Evolutionary conservation across 2,113 vertebrate genomes (phyloP).

Genomic region (Pao palembangensis): DNA sequence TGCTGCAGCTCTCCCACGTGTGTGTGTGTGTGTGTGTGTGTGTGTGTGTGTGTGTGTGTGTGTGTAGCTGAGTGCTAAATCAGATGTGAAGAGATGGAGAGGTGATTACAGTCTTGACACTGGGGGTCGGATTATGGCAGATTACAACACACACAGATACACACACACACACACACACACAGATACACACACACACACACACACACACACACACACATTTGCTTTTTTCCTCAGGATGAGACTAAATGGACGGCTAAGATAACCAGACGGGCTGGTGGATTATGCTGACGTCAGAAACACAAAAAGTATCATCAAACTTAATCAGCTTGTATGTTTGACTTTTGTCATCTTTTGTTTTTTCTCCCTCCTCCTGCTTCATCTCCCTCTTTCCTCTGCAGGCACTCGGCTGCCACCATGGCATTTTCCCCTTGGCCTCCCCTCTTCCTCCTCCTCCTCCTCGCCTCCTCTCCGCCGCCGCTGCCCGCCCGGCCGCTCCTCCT

Average conservation of each 20-base stretch:
- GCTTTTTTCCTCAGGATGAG: slow-evolving; percentile 17
- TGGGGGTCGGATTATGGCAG: slow-evolving; percentile 61
- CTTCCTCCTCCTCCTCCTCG: slow-evolving; percentile 58
- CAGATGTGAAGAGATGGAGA: slow-evolving; percentile 55
- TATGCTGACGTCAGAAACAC: slow-evolving; percentile 54
- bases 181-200: slow-evolving; percentile 18
- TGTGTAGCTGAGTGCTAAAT: slow-evolving; percentile 23
- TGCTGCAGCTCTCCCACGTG: too few relatives aligned
- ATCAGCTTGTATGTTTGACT: slow-evolving; percentile 34
- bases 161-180: slow-evolving; percentile 16
- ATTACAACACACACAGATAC: slow-evolving; percentile 50
- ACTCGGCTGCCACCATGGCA: slow-evolving; percentile 75
- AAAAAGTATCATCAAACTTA: slow-evolving; percentile 26
- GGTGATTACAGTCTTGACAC: slow-evolving; percentile 68
- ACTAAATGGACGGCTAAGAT: slow-evolving; percentile 45
- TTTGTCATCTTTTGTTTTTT: slow-evolving; percentile 14
- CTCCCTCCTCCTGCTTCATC: slow-evolving; percentile 17
- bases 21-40: neutral
- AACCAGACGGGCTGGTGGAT: slow-evolving; percentile 28
- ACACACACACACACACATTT: slow-evolving; percentile 16
- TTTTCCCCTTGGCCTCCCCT: slow-evolving; percentile 54
- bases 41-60: slow-evolving; percentile 16
- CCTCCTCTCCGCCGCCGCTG: slow-evolving; percentile 46
- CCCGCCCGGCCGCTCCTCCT: slow-evolving; percentile 70
- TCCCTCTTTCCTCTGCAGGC: slow-evolving; percentile 48